Base-by-base conservation (phyloP, 2,888 invertebrate genomes). In the Choreutis nemorana region DNA sequence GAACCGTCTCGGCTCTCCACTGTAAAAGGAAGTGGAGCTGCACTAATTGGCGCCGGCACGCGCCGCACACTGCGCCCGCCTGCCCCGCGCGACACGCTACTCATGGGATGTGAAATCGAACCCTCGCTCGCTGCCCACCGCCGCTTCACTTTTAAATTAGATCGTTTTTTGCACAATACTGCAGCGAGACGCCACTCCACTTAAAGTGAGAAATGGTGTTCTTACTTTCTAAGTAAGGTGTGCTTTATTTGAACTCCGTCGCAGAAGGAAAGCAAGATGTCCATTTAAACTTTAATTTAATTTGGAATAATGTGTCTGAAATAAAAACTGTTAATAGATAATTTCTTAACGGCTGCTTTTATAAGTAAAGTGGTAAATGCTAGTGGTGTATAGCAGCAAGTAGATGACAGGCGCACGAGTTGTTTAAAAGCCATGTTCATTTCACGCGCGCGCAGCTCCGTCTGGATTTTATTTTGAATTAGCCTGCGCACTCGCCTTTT, bases 41-140 rank as follows among this genome's bases (percentile, higher is more conserved):
- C 71, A 75, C 78, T 77, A 78, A 78, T 78, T 77, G 73, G 72
- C 64, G 39, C 44, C 49, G 71, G 75, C 75, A 75, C 73, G 73
- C 75, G 75, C 72, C 67, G 65, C 26, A n/a, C n/a, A n/a, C n/a
- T n/a, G n/a, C n/a, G n/a, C 57, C 61, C 63, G 56, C 62, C 58
- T 59, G 60, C 64, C 44, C 50, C 50, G 50, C 56, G 52, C 62
- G 59, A 64, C 68, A 62, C 65, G 68, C 66, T 56, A 66, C 59
- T 66, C 62, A 67, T 70, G 70, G 65, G 72, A 72, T 72, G 72
- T 72, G 72, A 75, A 75, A 77, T 75, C 70, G 63, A 59, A 60
- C 55, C 55, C 46, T 42, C 53, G 50, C 57, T 60, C 59, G 50
- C n/a, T n/a, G n/a, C n/a, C n/a, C n/a, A n/a, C n/a, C n/a, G n/a